Evolutionary conservation across 1,140 invertebrate genomes (phyloP).

Genomic region (Caenorhabditis tropicalis): DNA sequence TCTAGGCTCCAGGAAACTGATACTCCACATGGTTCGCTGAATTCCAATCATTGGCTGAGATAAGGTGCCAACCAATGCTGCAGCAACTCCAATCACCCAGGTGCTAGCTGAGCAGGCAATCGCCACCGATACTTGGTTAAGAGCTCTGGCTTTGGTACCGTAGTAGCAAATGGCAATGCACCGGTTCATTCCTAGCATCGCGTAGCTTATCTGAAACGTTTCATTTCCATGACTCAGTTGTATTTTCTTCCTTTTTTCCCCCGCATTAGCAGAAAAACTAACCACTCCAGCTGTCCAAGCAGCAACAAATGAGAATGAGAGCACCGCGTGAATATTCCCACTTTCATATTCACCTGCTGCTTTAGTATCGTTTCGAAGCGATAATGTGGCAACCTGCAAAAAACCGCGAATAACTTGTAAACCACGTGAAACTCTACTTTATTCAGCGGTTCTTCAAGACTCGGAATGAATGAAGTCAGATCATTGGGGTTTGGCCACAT

Average conservation of each 20-base stretch:
- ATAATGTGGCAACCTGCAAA: not conserved
- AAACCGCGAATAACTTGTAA: not conserved
- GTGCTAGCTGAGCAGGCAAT: conserved; percentile 61
- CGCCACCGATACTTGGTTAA: conserved; percentile 67
- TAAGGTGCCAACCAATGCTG: conserved; percentile 64
- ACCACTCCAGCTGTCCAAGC: conserved; percentile 67
- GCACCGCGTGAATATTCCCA: conserved; percentile 49
- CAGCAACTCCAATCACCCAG: conserved; percentile 63
- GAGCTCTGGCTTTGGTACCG: conserved; percentile 64
- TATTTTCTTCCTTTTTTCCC: too few species aligned
- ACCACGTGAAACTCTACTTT: too few species aligned
- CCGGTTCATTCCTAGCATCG: conserved; percentile 63
- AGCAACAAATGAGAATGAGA: conserved; percentile 63
- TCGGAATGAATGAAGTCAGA: conserved; percentile 21
- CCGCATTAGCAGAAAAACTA: too few species aligned
- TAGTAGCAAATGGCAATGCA: conserved; percentile 70
- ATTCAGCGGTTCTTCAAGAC: not conserved
- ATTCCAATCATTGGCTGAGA: conserved; percentile 58
- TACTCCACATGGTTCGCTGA: conserved; percentile 47
- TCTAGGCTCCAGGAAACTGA: conserved; percentile 41
- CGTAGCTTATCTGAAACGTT: conserved; percentile 59
- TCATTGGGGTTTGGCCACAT: conserved; percentile 48
- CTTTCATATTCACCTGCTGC: not conserved
- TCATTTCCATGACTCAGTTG: conserved; percentile 3
- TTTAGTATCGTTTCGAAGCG: conserved; percentile 29